A percentile compares a stretch with the other conserved stretches of the same genome.
These are phyloP conservation scores for Hyppa rectilinea DNA, from an alignment of 2,888 invertebrate species.

Conservation along the genomic window DNA sequence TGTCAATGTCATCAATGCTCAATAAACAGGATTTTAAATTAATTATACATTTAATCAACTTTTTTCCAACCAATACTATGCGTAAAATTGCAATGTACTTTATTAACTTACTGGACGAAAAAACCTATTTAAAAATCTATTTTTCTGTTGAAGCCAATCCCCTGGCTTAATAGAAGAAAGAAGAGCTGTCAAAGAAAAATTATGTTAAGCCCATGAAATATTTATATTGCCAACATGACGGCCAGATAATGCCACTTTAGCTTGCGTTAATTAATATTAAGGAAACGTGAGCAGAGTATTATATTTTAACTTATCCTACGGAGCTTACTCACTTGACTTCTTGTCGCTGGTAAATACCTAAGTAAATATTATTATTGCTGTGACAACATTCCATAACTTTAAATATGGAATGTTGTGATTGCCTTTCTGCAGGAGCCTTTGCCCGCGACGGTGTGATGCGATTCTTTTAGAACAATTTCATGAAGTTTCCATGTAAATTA, in stretches of 20 bases:
- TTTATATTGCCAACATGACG: slow-evolving; percentile 17
- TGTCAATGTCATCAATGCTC: not conserved
- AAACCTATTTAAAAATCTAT: not conserved
- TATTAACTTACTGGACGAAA: not conserved
- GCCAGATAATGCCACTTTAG: slow-evolving; percentile 24
- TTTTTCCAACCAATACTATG: too few species aligned
- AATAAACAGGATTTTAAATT: too few species aligned
- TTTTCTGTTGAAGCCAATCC: slow-evolving; percentile 9
- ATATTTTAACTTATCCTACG: slow-evolving; percentile 4
- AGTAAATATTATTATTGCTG: not conserved
- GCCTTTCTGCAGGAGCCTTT: too few species aligned
- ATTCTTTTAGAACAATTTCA: too few species aligned
- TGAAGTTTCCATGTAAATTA: too few species aligned
- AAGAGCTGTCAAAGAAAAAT: slow-evolving; percentile 11
- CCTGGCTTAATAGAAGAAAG: slow-evolving; percentile 22
- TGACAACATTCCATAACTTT: too few species aligned
- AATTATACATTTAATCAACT: too few species aligned
- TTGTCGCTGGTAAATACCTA: too few species aligned
- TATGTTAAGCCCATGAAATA: slow-evolving; percentile 21
- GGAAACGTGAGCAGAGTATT: slow-evolving; percentile 18
- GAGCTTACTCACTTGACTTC: slow-evolving; percentile 6
- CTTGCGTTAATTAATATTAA: slow-evolving; percentile 46
- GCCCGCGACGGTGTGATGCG: too few species aligned
- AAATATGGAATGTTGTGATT: too few species aligned
- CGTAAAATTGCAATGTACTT: not conserved